phyloP scores from a whole-genome alignment of 2,888 invertebrate genomes.

The Limnephilus lunatus region DNA sequence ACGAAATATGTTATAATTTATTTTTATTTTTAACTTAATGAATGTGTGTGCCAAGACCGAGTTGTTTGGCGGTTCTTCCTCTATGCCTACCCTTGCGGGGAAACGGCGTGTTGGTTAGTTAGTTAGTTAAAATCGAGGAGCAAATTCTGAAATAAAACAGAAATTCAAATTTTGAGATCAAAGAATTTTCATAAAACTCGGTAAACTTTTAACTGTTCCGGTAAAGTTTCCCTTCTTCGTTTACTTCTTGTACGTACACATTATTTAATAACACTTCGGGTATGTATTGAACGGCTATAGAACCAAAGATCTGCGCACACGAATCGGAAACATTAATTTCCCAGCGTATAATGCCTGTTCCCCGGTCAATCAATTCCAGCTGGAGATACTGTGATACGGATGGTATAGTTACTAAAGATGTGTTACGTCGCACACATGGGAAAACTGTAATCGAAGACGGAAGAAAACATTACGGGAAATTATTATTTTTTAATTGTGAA shows the following conservation, averaged over 20 bases:
- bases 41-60: too few species aligned
- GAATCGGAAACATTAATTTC: conserved; percentile 29
- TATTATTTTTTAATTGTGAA: too few species aligned
- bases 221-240: too few species aligned
- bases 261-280: too few species aligned
- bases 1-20: too few species aligned
- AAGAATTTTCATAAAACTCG: not conserved
- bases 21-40: too few species aligned
- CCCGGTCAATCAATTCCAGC: not conserved
- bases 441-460: not conserved
- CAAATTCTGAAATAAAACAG: not conserved
- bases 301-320: not conserved
- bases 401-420: not conserved
- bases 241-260: too few species aligned
- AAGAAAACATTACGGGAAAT: not conserved
- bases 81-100: too few species aligned
- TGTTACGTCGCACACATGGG: not conserved
- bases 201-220: not conserved
- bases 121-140: not conserved
- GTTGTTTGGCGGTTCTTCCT: too few species aligned
- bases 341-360: not conserved
- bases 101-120: too few species aligned
- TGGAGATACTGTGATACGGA: not conserved
- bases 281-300: not conserved
- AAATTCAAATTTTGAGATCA: not conserved